Conservation (phyloP, 2,888 invertebrate species). For the Caenorhabditis plicata region DNA sequence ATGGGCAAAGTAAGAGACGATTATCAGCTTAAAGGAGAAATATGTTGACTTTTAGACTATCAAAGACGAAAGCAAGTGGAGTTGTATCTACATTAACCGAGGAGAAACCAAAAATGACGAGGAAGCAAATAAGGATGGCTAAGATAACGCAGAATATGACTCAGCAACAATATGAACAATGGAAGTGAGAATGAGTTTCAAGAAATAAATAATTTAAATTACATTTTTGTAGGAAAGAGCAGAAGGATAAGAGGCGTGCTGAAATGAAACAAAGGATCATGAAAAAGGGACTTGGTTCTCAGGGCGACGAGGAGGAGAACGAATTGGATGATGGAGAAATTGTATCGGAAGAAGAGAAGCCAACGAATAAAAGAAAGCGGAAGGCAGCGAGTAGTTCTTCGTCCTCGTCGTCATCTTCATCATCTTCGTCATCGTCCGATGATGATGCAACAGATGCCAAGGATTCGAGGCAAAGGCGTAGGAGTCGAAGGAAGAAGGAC, state of each 20-base stretch:
- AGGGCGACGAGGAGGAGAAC: not conserved
- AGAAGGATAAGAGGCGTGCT: slow-evolving; percentile 12
- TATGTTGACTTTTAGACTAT: slow-evolving; percentile 3
- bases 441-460: slow-evolving; percentile 13
- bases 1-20: slow-evolving; percentile 32
- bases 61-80: slow-evolving; percentile 26
- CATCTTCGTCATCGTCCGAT: slow-evolving; percentile 1
- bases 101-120: slow-evolving; percentile 13
- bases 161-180: slow-evolving; percentile 21
- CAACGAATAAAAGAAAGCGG: slow-evolving; percentile 5
- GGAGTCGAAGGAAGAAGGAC: slow-evolving; percentile 28
- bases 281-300: slow-evolving; percentile 9
- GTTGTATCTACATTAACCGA: slow-evolving; percentile 23
- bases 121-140: slow-evolving; percentile 18
- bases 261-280: slow-evolving; percentile 34
- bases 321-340: slow-evolving; percentile 47
- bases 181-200: slow-evolving; percentile 3
- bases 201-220: no score
- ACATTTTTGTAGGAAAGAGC: slow-evolving; percentile 16
- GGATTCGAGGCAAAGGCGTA: slow-evolving; percentile 26
- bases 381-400: slow-evolving; percentile 8
- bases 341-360: slow-evolving; percentile 41
- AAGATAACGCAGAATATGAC: slow-evolving; percentile 22
- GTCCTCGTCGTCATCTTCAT: not conserved
- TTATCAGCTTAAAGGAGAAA: not conserved